Evolutionary conservation across 2,797 vertebrate species (phyloP).

Genomic region (Clarias laeviceps): DNA sequence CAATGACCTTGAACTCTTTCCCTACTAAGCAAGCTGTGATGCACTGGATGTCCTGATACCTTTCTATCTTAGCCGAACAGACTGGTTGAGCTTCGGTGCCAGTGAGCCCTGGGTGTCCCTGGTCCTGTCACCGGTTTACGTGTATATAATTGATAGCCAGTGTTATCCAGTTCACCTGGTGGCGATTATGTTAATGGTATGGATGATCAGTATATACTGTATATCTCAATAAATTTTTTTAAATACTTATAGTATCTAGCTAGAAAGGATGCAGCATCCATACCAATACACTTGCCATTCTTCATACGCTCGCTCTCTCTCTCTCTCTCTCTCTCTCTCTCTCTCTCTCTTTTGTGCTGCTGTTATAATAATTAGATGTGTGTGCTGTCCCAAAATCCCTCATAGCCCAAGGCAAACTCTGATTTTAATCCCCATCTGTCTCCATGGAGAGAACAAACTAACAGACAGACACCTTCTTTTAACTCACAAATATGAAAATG

Average conservation of each 20-base stretch:
- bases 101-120: too few relatives aligned
- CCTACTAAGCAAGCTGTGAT: too few relatives aligned
- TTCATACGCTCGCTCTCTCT: not conserved
- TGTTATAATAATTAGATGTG: constrained; percentile 37
- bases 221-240: not conserved
- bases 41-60: too few relatives aligned
- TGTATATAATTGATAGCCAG: too few relatives aligned
- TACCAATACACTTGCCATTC: not conserved
- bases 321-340: not conserved
- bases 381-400: constrained; percentile 74
- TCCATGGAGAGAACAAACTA: constrained; percentile 23
- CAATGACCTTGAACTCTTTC: too few relatives aligned
- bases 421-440: constrained; percentile 32
- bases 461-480: constrained; percentile 25
- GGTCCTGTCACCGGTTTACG: too few relatives aligned
- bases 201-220: too few relatives aligned
- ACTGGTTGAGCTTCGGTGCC: too few relatives aligned
- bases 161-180: too few relatives aligned
- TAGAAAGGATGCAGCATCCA: not conserved
- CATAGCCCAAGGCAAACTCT: constrained; percentile 72
- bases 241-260: not conserved
- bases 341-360: not conserved
- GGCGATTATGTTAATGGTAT: too few relatives aligned
- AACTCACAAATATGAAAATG: constrained; percentile 54
- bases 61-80: too few relatives aligned